Evolutionary conservation across 2,888 invertebrate species (phyloP).

Genomic region (Acholoe squamosa): DNA sequence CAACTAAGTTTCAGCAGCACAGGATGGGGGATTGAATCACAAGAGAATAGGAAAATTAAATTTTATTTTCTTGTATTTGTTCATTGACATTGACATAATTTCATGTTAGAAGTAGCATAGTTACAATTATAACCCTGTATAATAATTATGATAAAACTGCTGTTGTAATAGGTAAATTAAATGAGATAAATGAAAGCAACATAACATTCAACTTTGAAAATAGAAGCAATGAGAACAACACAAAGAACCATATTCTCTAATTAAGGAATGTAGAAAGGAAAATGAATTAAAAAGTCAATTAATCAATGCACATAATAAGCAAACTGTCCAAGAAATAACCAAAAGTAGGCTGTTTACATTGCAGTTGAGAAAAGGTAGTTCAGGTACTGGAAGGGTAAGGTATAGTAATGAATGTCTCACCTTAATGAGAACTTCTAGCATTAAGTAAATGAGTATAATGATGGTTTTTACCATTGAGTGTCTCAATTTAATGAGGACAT

Average conservation of each 20-base stretch:
- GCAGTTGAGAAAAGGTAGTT: not conserved
- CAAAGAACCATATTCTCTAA: not conserved
- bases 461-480: too few species aligned
- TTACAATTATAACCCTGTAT: constrained; percentile 23
- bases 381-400: not conserved
- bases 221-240: constrained; percentile 3
- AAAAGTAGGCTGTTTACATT: constrained; percentile 16
- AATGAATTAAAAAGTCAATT: not conserved
- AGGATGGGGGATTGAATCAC: not conserved
- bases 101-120: not conserved
- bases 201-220: not conserved
- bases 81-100: not conserved
- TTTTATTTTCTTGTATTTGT: not conserved
- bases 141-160: constrained; percentile 17
- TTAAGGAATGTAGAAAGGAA: not conserved
- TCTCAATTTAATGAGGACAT: too few species aligned
- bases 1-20: constrained; percentile 12
- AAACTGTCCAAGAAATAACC: not conserved
- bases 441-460: too few species aligned
- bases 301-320: constrained; percentile 13
- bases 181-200: not conserved
- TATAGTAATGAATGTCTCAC: too few species aligned
- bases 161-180: not conserved
- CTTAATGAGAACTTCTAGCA: too few species aligned
- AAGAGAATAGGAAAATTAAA: not conserved